phyloP scores from a whole-genome alignment of 2,888 invertebrate genomes.

The Drosophila robusta region DNA sequence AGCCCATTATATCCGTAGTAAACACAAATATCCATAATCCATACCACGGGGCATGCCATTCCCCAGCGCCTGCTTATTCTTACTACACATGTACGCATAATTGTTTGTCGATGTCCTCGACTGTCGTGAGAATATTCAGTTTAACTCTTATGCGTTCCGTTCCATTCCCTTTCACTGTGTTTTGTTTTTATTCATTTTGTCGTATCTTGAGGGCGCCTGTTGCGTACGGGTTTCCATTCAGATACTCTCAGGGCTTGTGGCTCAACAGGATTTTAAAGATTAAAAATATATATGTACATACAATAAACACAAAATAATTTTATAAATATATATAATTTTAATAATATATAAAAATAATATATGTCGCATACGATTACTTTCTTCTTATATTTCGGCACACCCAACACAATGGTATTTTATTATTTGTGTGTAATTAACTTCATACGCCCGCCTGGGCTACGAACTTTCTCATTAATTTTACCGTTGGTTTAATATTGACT shows the following conservation, averaged over 20 bases:
- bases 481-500: no score
- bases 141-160: conserved; percentile 35
- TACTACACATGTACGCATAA: conserved; percentile 74
- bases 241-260: conserved; percentile 8
- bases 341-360: no score
- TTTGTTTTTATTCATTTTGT: conserved; percentile 26
- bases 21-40: conserved; percentile 80
- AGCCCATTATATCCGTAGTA: conserved; percentile 74
- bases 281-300: no score
- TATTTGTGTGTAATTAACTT: no score
- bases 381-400: no score
- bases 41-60: conserved; percentile 40
- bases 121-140: conserved; percentile 76
- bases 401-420: no score
- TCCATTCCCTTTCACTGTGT: conserved; percentile 4
- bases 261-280: conserved; percentile 1
- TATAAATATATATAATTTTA: no score
- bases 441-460: no score
- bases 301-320: no score
- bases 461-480: no score
- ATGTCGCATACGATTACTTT: no score
- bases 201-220: conserved; percentile 36
- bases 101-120: conserved; percentile 76
- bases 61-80: conserved; percentile 11
- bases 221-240: conserved; percentile 24